Evolutionary conservation across 2,113 vertebrate species (phyloP).

Genomic region (Antigone vipio): DNA sequence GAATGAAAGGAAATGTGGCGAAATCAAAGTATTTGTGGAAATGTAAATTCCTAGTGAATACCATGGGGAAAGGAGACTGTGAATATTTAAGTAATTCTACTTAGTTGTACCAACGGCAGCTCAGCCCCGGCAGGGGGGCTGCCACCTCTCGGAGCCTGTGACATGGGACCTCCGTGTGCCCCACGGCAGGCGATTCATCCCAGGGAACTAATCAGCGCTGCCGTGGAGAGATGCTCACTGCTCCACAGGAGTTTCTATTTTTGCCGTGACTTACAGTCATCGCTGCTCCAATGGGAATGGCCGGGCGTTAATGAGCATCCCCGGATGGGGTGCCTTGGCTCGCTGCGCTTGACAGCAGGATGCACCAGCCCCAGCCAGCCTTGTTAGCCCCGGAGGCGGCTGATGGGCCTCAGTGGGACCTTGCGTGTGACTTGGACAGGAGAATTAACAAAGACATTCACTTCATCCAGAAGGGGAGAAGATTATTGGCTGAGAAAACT

Average conservation of each 20-base stretch:
- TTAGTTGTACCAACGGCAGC: background rate
- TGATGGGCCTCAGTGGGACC: background rate
- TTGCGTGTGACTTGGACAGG: background rate
- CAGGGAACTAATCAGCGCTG: background rate
- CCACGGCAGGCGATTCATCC: background rate
- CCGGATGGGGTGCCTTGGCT: background rate
- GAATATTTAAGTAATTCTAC: constrained; percentile 40
- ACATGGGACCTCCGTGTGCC: background rate
- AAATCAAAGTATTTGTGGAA: constrained; percentile 63
- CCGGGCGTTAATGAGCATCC: constrained; percentile 21
- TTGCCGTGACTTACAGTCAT: background rate
- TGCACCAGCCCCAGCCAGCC: background rate
- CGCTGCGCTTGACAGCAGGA: background rate
- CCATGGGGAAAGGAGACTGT: background rate
- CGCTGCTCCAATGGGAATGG: background rate
- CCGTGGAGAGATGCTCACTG: background rate
- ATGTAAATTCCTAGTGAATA: constrained; percentile 47
- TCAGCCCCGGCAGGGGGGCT: background rate
- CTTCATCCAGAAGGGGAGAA: background rate
- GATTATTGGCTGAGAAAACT: background rate
- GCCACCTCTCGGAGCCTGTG: background rate
- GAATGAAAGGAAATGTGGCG: constrained; percentile 36
- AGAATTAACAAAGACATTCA: background rate
- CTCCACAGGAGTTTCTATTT: constrained; percentile 6
- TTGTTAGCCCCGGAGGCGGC: background rate